These are phyloP conservation scores for Malthinus seriepunctatus DNA, from an alignment of 2,888 invertebrate genomes.

Conservation along the genomic window DNA sequence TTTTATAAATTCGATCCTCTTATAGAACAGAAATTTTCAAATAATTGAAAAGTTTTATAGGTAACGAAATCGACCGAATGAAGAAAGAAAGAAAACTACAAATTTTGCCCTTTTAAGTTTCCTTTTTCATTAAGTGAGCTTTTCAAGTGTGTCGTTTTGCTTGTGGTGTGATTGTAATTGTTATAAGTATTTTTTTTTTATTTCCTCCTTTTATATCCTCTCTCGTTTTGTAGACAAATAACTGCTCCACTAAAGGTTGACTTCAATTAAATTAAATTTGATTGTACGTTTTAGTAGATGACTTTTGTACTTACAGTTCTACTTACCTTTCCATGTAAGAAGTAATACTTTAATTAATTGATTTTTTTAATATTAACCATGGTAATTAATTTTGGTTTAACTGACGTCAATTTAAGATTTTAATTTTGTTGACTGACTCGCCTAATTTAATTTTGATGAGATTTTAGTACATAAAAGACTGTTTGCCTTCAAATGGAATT, in stretches of 20 bases:
- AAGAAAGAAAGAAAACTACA: neutral
- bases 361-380: neutral
- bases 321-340: neutral
- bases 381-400: neutral
- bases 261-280: conserved; percentile 5
- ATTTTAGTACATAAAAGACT: too few species aligned
- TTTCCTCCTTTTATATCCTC: too few species aligned
- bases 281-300: conserved; percentile 2
- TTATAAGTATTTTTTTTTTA: too few species aligned
- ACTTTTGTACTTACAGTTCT: neutral
- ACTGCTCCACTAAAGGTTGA: neutral
- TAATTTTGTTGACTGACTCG: too few species aligned
- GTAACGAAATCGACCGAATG: neutral
- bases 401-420: neutral
- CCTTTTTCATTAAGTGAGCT: too few species aligned
- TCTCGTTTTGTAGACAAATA: too few species aligned
- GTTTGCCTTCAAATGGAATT: too few species aligned
- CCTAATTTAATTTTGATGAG: too few species aligned
- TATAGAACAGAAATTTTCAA: neutral
- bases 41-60: neutral
- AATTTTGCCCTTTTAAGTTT: neutral
- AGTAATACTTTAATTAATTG: conserved; percentile 6
- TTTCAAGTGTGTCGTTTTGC: too few species aligned
- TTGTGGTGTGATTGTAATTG: too few species aligned
- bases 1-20: neutral